These are phyloP conservation scores for Chrysogorgia sp. DNA, from an alignment of 92 coral and sea anemone species.

Conservation along the genomic window DNA sequence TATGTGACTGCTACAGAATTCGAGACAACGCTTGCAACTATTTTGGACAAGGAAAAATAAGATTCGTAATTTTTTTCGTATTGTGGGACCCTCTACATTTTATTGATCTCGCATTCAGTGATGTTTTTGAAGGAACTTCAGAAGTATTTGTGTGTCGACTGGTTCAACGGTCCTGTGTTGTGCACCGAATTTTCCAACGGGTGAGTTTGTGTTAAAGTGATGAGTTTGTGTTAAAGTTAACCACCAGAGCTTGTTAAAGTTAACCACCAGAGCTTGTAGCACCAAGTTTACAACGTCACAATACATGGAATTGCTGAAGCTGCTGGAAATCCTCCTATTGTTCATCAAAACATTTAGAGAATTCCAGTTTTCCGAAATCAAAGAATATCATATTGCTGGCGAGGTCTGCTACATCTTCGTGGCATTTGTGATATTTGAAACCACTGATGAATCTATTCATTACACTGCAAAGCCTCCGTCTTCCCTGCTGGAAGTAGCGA, in stretches of 20 bases:
- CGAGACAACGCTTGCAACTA: constrained; percentile 10
- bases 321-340: constrained; percentile 6
- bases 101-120: constrained; percentile 29
- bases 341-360: constrained; percentile 26
- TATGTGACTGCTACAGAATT: constrained; percentile 32
- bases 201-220: constrained; percentile 17
- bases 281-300: no score
- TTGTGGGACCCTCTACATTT: constrained; percentile 38
- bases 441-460: constrained; percentile 26
- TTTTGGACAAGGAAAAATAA: constrained; percentile 24
- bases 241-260: constrained; percentile 33
- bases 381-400: constrained; percentile 4
- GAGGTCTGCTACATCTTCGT: constrained; percentile 12
- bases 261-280: background rate
- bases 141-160: constrained; percentile 31
- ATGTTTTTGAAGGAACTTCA: constrained; percentile 42
- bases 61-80: constrained; percentile 25
- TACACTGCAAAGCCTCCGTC: constrained; percentile 18
- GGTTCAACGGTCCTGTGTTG: constrained; percentile 31
- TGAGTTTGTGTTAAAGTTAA: constrained; percentile 21
- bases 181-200: constrained; percentile 29
- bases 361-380: constrained; percentile 21
- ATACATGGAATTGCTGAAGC: constrained; percentile 17
- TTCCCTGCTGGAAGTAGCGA: constrained; percentile 37
- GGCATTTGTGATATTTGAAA: constrained; percentile 24